phyloP scores from a whole-genome alignment of 1,140 invertebrate species.

The Palaemon carinicauda region DNA sequence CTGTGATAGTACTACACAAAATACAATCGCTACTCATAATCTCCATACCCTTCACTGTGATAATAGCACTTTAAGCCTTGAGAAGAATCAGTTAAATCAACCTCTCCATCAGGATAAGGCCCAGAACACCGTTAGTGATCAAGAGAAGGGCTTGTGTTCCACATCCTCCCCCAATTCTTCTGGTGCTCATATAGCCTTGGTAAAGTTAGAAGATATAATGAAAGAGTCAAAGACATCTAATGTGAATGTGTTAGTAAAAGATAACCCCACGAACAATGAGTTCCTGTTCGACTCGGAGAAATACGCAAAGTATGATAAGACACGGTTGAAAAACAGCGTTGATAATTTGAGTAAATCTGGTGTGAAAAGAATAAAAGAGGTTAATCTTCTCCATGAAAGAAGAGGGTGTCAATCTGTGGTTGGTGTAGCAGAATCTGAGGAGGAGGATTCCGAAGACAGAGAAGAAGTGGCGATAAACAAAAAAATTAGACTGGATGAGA shows the following conservation, averaged over 20 bases:
- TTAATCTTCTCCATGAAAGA: slow-evolving; percentile 46
- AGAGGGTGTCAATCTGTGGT: slow-evolving; percentile 6
- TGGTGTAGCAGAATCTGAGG: background rate
- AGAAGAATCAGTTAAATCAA: slow-evolving; percentile 43
- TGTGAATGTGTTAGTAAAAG: slow-evolving; percentile 71
- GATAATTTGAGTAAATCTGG: slow-evolving; percentile 55
- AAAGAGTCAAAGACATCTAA: slow-evolving; percentile 75
- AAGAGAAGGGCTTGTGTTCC: background rate
- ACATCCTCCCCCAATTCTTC: slow-evolving; percentile 9
- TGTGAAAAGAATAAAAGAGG: slow-evolving; percentile 51
- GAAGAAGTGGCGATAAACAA: slow-evolving; percentile 47
- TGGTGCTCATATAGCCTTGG: slow-evolving; percentile 12
- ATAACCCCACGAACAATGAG: slow-evolving; percentile 68
- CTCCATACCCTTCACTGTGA: slow-evolving; percentile 52
- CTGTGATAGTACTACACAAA: slow-evolving; percentile 9
- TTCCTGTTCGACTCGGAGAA: slow-evolving; percentile 74
- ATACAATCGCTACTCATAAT: background rate
- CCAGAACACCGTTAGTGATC: background rate
- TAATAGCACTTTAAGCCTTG: slow-evolving; percentile 33
- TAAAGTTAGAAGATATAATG: slow-evolving; percentile 70
- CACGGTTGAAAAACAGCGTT: slow-evolving; percentile 51
- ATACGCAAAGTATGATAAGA: slow-evolving; percentile 68
- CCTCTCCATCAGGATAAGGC: slow-evolving; percentile 19
- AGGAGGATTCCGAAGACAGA: slow-evolving; percentile 31
- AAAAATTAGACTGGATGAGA: slow-evolving; percentile 56